These are phyloP conservation scores for Matsumyia berberina DNA, from an alignment of 2,888 invertebrate species.

Conservation along the genomic window DNA sequence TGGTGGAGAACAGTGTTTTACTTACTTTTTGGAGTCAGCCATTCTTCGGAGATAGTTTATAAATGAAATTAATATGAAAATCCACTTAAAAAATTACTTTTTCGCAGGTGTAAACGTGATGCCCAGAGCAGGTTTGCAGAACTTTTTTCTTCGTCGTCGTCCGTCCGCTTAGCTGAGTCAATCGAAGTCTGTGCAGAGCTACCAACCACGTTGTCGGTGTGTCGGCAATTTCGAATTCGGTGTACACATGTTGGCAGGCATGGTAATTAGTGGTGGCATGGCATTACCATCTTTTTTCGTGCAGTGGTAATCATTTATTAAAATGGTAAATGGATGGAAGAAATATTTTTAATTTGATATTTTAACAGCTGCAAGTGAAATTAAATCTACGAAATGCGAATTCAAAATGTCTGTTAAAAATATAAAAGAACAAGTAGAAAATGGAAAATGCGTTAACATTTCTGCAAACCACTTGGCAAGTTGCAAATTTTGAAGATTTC, in stretches of 20 bases:
- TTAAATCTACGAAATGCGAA: too few relatives aligned
- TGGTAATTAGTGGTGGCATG: not conserved
- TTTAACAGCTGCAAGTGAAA: too few relatives aligned
- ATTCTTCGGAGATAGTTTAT: slow-evolving; percentile 77
- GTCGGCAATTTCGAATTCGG: slow-evolving; percentile 47
- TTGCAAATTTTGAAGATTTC: too few relatives aligned
- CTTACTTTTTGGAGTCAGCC: slow-evolving; percentile 84
- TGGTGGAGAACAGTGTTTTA: slow-evolving; percentile 59
- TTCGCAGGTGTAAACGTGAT: slow-evolving; percentile 64
- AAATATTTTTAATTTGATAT: too few relatives aligned
- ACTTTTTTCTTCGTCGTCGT: slow-evolving; percentile 62
- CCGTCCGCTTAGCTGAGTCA: slow-evolving; percentile 71
- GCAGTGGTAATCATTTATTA: not conserved
- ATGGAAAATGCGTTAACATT: too few relatives aligned
- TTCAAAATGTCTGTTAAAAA: too few relatives aligned
- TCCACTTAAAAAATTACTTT: slow-evolving; percentile 66
- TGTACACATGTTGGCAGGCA: slow-evolving; percentile 32
- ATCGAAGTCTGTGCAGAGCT: slow-evolving; percentile 66
- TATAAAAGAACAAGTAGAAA: too few relatives aligned
- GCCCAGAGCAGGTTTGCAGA: slow-evolving; percentile 63
- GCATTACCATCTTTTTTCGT: slow-evolving; percentile 51
- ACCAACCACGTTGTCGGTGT: slow-evolving; percentile 53
- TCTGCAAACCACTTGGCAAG: too few relatives aligned
- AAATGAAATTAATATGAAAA: slow-evolving; percentile 42
- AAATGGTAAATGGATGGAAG: not conserved